Base-by-base conservation (phyloP, 1,140 invertebrate species). In the Drosophila tsacasi region DNA sequence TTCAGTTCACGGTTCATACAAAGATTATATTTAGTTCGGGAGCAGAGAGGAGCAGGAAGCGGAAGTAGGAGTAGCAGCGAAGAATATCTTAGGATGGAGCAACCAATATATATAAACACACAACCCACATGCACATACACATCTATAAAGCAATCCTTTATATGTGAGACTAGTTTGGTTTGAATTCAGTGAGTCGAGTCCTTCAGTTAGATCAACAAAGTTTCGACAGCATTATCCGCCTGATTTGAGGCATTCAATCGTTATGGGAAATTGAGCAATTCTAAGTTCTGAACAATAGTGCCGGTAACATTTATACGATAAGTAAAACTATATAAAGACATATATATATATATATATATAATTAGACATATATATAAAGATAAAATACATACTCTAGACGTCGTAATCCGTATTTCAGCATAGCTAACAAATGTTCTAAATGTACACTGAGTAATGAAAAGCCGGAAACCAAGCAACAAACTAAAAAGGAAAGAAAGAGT, bases 211-310 rank as follows among this genome's bases (percentile, higher is more conserved):
- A 74, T 79, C 76, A 90, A 84, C 47, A 66, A 75, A 6, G 76
- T 90, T 77, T 73, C 54, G 72, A 47, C 50, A 64, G 19, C 59
- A 79, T 84, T 91, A 39, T 55, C 5, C n/a, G 50, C 32, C 55
- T 35, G 37, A 57, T 69, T 81, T 77, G 1, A 25, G 49, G 58
- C 57, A 54, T 52, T 69, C 54, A 59, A 71, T 54, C 39, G 40
- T 77, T 61, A 39, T 55, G 35, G 6, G 47, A 77, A 87, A 64
- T 61, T 25, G 39, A 82, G 59, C 19, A 49, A 59, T 35, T 55
- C 61, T 74, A 13, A 79, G 81, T 91, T 90, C 78, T 55, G 87
- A 91, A 91, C 79, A 91, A 91, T 84, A 92, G 84, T 92, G 84
- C 84, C 82, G 91, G 81, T 75, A 86, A 92, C 76, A 92, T 91